Percentiles rank a stretch among this genome's conserved stretches.
These are phyloP conservation scores for Boulengerochromis microlepis DNA, from an alignment of 2,113 vertebrate species.

Conservation along the genomic window DNA sequence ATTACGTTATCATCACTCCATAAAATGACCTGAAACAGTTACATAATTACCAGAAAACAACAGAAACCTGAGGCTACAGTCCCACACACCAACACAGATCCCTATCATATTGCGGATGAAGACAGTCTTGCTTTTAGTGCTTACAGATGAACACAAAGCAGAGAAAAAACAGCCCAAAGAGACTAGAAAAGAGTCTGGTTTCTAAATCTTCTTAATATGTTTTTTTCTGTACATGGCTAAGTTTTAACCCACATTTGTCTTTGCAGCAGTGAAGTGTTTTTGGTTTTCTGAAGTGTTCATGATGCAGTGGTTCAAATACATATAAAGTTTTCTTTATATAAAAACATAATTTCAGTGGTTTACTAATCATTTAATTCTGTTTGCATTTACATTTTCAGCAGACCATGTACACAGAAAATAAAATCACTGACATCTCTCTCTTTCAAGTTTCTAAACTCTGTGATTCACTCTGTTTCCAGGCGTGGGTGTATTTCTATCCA, in stretches of 20 bases:
- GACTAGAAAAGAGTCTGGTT: background rate
- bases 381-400: background rate
- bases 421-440: background rate
- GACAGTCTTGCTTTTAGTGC: background rate
- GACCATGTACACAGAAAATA: background rate
- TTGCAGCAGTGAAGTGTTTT: background rate
- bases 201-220: background rate
- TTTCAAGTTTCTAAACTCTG: background rate
- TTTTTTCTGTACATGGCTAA: background rate
- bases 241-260: background rate
- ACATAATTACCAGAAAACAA: background rate
- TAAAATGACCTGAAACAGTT: background rate
- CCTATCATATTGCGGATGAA: background rate
- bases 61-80: background rate
- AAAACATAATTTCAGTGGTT: background rate
- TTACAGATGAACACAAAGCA: background rate
- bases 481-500: slow-evolving; percentile 80
- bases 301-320: background rate
- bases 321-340: background rate
- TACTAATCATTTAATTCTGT: background rate
- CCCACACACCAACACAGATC: background rate
- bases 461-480: slow-evolving; percentile 62
- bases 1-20: background rate
- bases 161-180: background rate
- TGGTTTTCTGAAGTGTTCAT: background rate